phyloP scores from a whole-genome alignment of 2,797 vertebrate species.

The Chiroxiphia lanceolata region DNA sequence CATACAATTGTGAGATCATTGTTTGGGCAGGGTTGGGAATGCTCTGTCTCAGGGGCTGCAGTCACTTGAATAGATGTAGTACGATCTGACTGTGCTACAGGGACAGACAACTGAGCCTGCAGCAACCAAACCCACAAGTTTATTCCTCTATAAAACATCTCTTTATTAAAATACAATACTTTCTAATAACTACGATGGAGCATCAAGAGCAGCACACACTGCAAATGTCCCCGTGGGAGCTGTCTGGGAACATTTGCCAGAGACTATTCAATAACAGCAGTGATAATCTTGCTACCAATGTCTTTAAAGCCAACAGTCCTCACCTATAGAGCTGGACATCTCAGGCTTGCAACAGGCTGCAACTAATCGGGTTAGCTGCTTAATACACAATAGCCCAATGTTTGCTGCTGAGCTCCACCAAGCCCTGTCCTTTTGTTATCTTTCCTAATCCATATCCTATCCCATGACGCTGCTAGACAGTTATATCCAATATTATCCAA shows the following conservation, averaged over 20 bases:
- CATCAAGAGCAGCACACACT: neutral
- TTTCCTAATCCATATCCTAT: slow-evolving; percentile 14
- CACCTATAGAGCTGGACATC: slow-evolving; percentile 12
- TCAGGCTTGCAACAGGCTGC: neutral
- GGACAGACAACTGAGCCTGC: neutral
- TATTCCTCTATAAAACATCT: neutral
- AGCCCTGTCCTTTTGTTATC: neutral
- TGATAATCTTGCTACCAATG: neutral
- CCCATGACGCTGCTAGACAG: neutral
- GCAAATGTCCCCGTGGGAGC: neutral
- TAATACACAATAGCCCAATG: slow-evolving; percentile 30
- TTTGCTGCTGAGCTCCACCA: slow-evolving; percentile 17
- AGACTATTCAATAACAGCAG: neutral
- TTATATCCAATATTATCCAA: slow-evolving; percentile 21
- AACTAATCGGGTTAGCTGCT: slow-evolving; percentile 22
- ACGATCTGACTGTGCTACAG: slow-evolving; percentile 2
- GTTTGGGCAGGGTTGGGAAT: neutral
- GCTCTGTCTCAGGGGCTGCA: slow-evolving; percentile 42
- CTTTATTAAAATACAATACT: slow-evolving; percentile 60
- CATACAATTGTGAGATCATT: neutral
- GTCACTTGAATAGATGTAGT: neutral
- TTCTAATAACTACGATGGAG: slow-evolving; percentile 45
- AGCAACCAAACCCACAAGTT: neutral
- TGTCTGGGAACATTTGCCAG: slow-evolving; percentile 5
- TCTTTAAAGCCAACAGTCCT: neutral